Conservation (phyloP, 2,888 invertebrate species). For the Eupithecia centaureata region DNA sequence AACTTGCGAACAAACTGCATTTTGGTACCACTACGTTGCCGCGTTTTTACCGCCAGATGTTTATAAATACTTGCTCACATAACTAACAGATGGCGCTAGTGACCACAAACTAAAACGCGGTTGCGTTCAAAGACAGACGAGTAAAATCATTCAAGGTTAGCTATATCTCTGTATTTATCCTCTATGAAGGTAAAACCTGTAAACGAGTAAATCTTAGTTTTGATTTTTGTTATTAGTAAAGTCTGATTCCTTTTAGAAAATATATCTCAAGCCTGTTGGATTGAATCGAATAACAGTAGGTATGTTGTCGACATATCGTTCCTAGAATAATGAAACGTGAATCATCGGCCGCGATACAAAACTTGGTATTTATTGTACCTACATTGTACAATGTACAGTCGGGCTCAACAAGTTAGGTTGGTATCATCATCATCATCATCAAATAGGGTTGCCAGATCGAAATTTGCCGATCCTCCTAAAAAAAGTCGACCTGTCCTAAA, state of each 20-base stretch:
- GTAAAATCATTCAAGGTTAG: not conserved
- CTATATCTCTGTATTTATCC: not conserved
- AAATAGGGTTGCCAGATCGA: too few relatives aligned
- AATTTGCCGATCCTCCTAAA: too few relatives aligned
- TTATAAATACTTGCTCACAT: slow-evolving; percentile 1
- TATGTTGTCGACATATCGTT: slow-evolving; percentile 27
- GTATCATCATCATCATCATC: too few relatives aligned
- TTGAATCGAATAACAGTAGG: not conserved
- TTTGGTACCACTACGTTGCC: not conserved
- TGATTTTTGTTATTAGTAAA: not conserved
- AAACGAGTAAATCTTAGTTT: not conserved
- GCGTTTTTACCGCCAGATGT: not conserved
- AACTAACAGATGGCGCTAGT: slow-evolving; percentile 10
- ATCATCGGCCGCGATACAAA: slow-evolving; percentile 29
- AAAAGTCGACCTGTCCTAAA: too few relatives aligned
- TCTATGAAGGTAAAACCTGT: not conserved
- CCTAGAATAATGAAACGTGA: slow-evolving; percentile 31
- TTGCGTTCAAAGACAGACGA: too few relatives aligned
- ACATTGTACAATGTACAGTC: slow-evolving; percentile 10
- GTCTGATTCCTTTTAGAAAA: not conserved
- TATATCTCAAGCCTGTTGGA: not conserved
- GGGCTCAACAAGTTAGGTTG: slow-evolving; percentile 10
- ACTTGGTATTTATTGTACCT: slow-evolving; percentile 26
- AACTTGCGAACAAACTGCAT: not conserved
- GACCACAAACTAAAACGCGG: not conserved